Base-by-base conservation (phyloP, 2,113 vertebrate genomes). In the Acanthochromis polyacanthus region DNA sequence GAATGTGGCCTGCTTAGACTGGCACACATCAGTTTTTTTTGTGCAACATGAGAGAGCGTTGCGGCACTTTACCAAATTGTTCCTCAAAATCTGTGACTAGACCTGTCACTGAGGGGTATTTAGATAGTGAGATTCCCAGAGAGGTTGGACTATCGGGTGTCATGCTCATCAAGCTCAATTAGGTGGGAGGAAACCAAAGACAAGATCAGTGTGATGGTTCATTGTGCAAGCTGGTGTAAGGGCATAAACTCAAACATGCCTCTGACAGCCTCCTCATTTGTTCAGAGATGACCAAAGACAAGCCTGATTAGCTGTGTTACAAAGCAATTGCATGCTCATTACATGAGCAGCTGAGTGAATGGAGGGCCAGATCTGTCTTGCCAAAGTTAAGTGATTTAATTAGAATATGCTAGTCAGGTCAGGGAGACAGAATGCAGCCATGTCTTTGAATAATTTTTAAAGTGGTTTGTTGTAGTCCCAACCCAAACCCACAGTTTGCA, bases 121-220 rank as follows among this genome's bases (percentile, higher is more conserved):
- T 80, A 77, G 86, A 81, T 71, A 65, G 88, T 68, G 82, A 87
- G 91, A 91, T 91, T 91, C 82, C 84, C 88, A 88, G 78, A 80
- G 83, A 83, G 78, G 84, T 69, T 46, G 38, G 46, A 72, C 84
- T 92, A 94, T 95, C 92, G 78, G 83, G 93, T 94, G 91, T 95
- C 94, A 53, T 81, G 75, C 90, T 94, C 93, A 94, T 94, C 92
- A 93, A 87, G 89, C 88, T 86, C 91, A 94, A 93, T 95, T 95
- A 93, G 90, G 83, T 85, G 86, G 90, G 89, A 84, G 89, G 91
- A 88, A 93, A 92, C 87, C 87, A 86, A 92, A 91, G 90, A 90
- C 86, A 68, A 68, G 87, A 87, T 90, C 77, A 82, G 81, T 62
- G 87, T 66, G 70, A 81, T 81, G 84, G 75, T 79, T 90, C 86